phyloP scores from a whole-genome alignment of 2,888 invertebrate genomes.

The Drosophila cognata region DNA sequence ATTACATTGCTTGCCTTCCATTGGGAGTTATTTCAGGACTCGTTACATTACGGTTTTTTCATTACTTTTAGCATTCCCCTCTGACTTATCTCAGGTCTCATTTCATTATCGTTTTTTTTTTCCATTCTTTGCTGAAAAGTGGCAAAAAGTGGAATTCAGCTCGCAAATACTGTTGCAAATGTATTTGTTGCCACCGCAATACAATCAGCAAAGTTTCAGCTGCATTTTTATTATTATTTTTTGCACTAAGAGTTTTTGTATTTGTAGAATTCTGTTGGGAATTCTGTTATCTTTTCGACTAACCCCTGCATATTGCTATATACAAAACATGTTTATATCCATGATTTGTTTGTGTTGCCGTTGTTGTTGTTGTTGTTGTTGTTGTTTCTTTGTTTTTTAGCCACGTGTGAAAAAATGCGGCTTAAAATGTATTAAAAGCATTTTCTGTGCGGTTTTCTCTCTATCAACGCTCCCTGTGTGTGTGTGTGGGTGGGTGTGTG shows the following conservation, averaged over 20 bases:
- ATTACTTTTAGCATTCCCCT: neutral
- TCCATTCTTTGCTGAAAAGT: slow-evolving; percentile 5
- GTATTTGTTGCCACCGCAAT: slow-evolving; percentile 38
- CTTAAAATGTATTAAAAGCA: slow-evolving; percentile 78
- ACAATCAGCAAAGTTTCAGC: slow-evolving; percentile 46
- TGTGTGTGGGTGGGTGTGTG: slow-evolving; percentile 17
- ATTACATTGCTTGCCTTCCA: neutral
- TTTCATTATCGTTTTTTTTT: slow-evolving; percentile 1
- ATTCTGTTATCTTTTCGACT: slow-evolving; percentile 26
- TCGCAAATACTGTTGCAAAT: slow-evolving; percentile 33
- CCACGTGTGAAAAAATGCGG: slow-evolving; percentile 80
- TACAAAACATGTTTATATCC: slow-evolving; percentile 10
- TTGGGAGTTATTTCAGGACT: neutral
- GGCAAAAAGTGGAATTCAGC: slow-evolving; percentile 13
- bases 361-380: slow-evolving; percentile 13
- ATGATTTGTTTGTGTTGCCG: slow-evolving; percentile 8
- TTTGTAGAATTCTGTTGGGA: slow-evolving; percentile 6
- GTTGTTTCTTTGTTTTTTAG: slow-evolving; percentile 50
- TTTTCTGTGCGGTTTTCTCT: slow-evolving; percentile 64
- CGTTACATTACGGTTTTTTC: slow-evolving; percentile 4
- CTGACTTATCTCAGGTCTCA: neutral
- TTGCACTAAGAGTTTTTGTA: slow-evolving; percentile 4
- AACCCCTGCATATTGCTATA: slow-evolving; percentile 27
- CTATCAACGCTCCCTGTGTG: slow-evolving; percentile 20
- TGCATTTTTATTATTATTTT: slow-evolving; percentile 15